Base-by-base conservation (phyloP, 2,888 invertebrate species). In the Orchestes rusci region DNA sequence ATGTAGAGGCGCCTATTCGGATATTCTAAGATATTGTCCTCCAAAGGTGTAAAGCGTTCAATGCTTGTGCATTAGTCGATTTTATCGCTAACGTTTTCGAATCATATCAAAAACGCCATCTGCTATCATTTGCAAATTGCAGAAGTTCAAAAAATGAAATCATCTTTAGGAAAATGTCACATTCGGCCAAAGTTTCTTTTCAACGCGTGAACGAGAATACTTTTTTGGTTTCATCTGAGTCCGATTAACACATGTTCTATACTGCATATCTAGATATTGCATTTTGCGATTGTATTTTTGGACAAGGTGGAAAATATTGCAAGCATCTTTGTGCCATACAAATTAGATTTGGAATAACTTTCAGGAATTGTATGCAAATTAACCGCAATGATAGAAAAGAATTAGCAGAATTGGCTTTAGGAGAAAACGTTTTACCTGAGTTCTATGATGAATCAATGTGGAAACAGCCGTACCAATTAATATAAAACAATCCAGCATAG, bases 21-120 rank as follows among this genome's bases (percentile, higher is more conserved):
- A 34, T 34, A 12, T 15, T 34, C 8, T 16, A 34, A 34, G 35
- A 34, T 17, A 34, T 34, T 13, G 16, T 34, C 10, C 16, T 16
- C 5, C 16, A 34, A 23, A 5, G 23, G 7, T 23, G 23, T 23
- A 5, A 10, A 5, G 5, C 23, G 5, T 23, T 23, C 10, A 23
- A 23, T 23, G 5, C 23, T 23, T 23, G 23, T 10, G 23, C 23
- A 7, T 23, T 23, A 23, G 10, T 23, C 10, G 23, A 23, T 10
- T 23, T 23, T 23, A 23, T 23, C 5, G 23, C 10, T 23, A 23
- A 23, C 7, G 23, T 23, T 23, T 23, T 23, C 23, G 23, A 23
- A 23, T 7, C 5, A 7, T 23, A 23, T 23, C 23, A 23, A 5
- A 23, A 23, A 23, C 5, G 23, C 7, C 23, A 10, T 5, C 23